Evolutionary conservation across 2,888 invertebrate species (phyloP).

Genomic region (Nomada goodeniana): DNA sequence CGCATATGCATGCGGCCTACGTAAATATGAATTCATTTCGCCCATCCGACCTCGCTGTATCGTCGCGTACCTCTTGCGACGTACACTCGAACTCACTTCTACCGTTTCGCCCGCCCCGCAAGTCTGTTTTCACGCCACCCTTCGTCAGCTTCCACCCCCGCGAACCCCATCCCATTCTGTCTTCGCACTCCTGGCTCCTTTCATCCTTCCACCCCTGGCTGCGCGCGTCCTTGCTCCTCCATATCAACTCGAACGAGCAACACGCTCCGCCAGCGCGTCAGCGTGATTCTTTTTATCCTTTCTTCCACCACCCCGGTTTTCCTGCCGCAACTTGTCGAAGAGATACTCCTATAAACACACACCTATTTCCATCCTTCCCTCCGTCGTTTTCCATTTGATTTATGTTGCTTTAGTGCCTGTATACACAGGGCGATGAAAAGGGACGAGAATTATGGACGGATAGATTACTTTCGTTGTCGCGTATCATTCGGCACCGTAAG

Average conservation of each 20-base stretch:
- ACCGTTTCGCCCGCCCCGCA: not conserved
- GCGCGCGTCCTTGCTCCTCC: not conserved
- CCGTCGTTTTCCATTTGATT: not conserved
- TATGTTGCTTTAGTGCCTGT: not conserved
- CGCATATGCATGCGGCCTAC: constrained; percentile 67
- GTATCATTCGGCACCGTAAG: too few relatives aligned
- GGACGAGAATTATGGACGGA: too few relatives aligned
- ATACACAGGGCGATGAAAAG: too few relatives aligned
- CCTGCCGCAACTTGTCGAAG: too few relatives aligned
- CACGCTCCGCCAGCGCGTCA: not conserved
- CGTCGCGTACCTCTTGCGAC: constrained; percentile 36
- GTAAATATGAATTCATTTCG: constrained; percentile 71
- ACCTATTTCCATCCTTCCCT: not conserved
- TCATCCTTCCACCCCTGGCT: not conserved
- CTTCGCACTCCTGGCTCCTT: constrained; percentile 19
- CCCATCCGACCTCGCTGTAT: constrained; percentile 31
- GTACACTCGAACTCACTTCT: not conserved
- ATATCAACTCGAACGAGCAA: not conserved
- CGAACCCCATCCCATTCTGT: not conserved
- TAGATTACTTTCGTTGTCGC: too few relatives aligned
- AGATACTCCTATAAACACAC: too few relatives aligned
- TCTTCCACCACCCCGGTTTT: too few relatives aligned
- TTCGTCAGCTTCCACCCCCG: not conserved
- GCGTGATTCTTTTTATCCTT: not conserved
- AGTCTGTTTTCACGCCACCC: constrained; percentile 33